These are phyloP conservation scores for Brachionus rubens DNA, from an alignment of 1,140 invertebrate genomes.

Conservation along the genomic window DNA sequence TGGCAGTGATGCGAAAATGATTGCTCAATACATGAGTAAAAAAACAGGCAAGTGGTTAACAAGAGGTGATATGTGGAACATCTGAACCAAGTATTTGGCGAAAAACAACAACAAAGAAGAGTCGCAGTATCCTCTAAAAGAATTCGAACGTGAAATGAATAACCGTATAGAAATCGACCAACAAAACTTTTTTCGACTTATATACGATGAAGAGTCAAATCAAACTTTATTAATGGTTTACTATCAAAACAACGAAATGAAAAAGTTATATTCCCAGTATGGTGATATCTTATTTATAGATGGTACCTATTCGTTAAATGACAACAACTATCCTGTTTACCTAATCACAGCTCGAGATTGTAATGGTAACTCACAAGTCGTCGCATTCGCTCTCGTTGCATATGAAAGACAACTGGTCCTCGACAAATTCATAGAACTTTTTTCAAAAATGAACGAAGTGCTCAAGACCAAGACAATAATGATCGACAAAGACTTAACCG, in stretches of 20 bases:
- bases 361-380: neutral
- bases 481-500: neutral
- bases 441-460: neutral
- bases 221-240: neutral
- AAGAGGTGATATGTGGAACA: neutral
- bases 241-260: neutral
- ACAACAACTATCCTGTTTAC: neutral
- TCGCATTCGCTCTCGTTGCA: neutral
- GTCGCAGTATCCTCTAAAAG: neutral
- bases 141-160: neutral
- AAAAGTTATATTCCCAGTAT: neutral
- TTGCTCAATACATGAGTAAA: neutral
- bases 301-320: neutral
- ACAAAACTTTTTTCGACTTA: neutral
- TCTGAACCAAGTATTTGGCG: neutral
- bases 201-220: neutral
- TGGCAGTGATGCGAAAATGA: neutral
- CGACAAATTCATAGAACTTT: neutral
- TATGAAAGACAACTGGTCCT: neutral
- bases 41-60: neutral
- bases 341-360: neutral
- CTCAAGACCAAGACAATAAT: neutral
- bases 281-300: neutral
- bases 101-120: neutral
- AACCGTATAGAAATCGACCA: neutral